These are phyloP conservation scores for Tanytarsus gracilentus DNA, from an alignment of 2,888 invertebrate genomes.

Conservation along the genomic window DNA sequence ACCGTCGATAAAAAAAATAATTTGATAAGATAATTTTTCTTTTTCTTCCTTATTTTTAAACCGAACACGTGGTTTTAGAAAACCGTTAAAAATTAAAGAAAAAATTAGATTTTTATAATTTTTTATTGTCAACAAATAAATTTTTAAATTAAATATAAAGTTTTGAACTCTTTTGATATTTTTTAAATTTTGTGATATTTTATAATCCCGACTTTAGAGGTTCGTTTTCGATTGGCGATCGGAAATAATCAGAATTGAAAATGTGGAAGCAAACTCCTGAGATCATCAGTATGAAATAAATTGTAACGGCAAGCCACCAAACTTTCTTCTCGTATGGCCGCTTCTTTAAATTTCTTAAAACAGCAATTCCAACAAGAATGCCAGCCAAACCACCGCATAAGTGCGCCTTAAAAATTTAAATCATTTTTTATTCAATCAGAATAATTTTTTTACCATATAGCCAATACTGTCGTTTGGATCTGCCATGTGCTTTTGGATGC, in stretches of 20 bases:
- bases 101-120: too few species aligned
- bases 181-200: not conserved
- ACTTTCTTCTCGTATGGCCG: constrained; percentile 70
- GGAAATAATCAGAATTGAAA: constrained; percentile 52
- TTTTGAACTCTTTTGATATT: too few species aligned
- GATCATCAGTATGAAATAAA: constrained; percentile 61
- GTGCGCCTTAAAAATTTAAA: too few species aligned
- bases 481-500: constrained; percentile 79
- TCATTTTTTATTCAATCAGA: too few species aligned
- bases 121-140: too few species aligned
- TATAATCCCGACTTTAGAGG: not conserved
- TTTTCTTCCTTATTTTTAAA: too few species aligned
- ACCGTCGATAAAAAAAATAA: too few species aligned
- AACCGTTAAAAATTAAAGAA: too few species aligned
- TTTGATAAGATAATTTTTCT: too few species aligned
- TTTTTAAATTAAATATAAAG: too few species aligned
- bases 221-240: constrained; percentile 31
- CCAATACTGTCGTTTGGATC: constrained; percentile 70
- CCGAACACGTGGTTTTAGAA: too few species aligned
- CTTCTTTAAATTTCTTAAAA: constrained; percentile 70
- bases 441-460: too few species aligned
- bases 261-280: constrained; percentile 66
- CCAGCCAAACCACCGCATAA: constrained; percentile 76
- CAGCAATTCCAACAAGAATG: constrained; percentile 66
- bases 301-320: constrained; percentile 70